A percentile compares a stretch with the other conserved stretches of the same genome.
Conservation (phyloP, 2,113 vertebrate species). For the Chinchilla lanigera region DNA sequence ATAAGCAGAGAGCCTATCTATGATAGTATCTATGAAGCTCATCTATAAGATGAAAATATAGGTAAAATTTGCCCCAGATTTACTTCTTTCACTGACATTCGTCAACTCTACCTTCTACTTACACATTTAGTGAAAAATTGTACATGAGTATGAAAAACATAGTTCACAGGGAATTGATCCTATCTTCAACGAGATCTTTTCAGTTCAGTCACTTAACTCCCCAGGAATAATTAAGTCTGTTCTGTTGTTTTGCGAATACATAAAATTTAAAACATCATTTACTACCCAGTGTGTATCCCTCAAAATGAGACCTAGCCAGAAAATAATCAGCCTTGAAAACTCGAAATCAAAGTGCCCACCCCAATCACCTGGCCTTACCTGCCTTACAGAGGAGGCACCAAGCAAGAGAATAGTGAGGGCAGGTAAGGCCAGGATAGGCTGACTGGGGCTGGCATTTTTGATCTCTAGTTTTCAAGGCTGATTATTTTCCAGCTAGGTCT, state of each 20-base stretch:
- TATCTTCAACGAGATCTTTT: not conserved
- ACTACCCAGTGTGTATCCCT: not conserved
- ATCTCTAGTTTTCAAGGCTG: not conserved
- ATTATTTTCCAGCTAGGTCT: not conserved
- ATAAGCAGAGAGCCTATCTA: slow-evolving; percentile 9
- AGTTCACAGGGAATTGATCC: not conserved
- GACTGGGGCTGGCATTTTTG: not conserved
- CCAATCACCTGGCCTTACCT: not conserved
- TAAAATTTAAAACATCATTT: not conserved
- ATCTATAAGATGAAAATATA: slow-evolving; percentile 29
- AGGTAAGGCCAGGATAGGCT: not conserved
- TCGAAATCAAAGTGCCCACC: not conserved
- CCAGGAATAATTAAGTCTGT: not conserved
- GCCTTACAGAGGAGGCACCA: not conserved
- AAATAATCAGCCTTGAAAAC: not conserved
- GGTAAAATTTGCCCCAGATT: not conserved
- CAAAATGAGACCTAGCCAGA: not conserved
- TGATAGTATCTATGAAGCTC: slow-evolving; percentile 3
- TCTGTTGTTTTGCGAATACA: slow-evolving; percentile 8
- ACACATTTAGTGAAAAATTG: slow-evolving; percentile 14
- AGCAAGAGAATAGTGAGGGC: not conserved
- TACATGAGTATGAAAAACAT: not conserved
- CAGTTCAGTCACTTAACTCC: slow-evolving; percentile 33
- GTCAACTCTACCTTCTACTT: not conserved
- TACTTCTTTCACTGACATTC: not conserved